These are phyloP conservation scores for Petaurus breviceps DNA, from an alignment of 2,113 vertebrate genomes.

Conservation along the genomic window DNA sequence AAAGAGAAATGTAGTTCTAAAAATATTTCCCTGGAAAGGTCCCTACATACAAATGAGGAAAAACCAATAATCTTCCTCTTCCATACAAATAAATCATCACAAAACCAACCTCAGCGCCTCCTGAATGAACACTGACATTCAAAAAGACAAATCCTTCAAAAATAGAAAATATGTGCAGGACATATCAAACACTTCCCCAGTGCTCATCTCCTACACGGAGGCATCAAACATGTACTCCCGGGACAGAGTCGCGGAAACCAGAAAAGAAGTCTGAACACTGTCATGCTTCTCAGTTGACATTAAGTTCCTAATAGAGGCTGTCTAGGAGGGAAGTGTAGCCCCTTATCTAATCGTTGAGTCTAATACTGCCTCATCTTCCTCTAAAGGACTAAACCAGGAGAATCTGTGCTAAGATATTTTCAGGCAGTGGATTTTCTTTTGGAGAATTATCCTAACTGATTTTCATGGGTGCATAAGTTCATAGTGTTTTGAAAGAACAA, in stretches of 20 bases:
- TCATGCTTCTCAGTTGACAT: background rate
- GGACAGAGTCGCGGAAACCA: background rate
- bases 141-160: conserved; percentile 62
- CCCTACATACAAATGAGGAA: conserved; percentile 75
- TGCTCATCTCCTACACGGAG: background rate
- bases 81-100: conserved; percentile 73
- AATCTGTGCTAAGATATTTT: background rate
- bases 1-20: conserved; percentile 71
- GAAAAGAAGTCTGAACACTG: background rate
- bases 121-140: conserved; percentile 64
- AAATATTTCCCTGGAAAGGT: conserved; percentile 72
- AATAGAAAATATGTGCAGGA: conserved; percentile 52
- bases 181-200: conserved; percentile 40
- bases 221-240: background rate
- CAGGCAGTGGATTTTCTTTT: background rate
- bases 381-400: background rate
- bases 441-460: conserved; percentile 7
- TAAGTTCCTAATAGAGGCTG: background rate
- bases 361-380: background rate
- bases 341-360: background rate
- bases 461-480: background rate
- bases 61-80: conserved; percentile 75
- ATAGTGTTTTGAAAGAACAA: background rate
- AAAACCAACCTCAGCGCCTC: conserved; percentile 62
- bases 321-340: background rate